Conservation (phyloP, 2,888 invertebrate species). For the Cantharis rufa region DNA sequence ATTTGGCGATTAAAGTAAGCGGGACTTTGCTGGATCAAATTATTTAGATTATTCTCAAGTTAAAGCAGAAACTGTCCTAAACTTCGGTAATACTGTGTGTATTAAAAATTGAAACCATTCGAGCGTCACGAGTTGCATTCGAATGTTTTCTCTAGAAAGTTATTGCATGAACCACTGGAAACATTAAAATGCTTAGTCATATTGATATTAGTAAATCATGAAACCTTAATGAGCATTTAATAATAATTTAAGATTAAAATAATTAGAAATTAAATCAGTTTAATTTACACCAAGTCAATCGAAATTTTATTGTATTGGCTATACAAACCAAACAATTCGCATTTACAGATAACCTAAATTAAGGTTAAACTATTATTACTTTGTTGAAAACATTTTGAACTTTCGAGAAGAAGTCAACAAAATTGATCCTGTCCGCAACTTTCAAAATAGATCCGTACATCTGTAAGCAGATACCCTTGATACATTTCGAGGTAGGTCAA, state of each 20-base stretch:
- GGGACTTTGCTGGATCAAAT: too few relatives aligned
- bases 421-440: not conserved
- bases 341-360: not conserved
- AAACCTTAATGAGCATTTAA: not conserved
- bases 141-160: not conserved
- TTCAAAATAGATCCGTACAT: not conserved
- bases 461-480: not conserved
- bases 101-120: not conserved
- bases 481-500: not conserved
- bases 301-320: not conserved
- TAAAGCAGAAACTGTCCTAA: not conserved
- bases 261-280: not conserved
- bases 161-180: not conserved
- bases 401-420: not conserved
- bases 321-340: not conserved
- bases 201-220: not conserved
- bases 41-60: too few relatives aligned
- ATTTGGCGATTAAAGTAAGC: too few relatives aligned
- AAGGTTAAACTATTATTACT: not conserved
- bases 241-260: not conserved
- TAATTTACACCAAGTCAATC: not conserved
- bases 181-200: not conserved
- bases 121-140: not conserved
- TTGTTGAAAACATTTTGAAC: not conserved
- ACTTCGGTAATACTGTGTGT: not conserved